These are phyloP conservation scores for Brachionus manjavacas DNA, from an alignment of 1,140 invertebrate species.

Conservation along the genomic window DNA sequence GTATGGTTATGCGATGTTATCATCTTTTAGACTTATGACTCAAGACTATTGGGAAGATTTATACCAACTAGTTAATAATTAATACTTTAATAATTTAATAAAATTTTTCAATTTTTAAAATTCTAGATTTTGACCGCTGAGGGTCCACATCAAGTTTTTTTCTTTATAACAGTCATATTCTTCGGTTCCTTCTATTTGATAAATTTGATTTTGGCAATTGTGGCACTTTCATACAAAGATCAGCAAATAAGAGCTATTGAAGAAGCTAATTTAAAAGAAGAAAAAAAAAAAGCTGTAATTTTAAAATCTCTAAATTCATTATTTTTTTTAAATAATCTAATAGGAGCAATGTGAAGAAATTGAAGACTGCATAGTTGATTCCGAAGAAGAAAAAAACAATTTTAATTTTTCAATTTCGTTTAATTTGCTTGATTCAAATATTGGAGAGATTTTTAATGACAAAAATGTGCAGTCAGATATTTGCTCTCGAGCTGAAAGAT, in stretches of 20 bases:
- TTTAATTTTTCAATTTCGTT: not conserved
- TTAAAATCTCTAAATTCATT: too few relatives aligned
- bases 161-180: constrained; percentile 97
- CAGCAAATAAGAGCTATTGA: constrained; percentile 56
- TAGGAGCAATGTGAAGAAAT: not conserved
- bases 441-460: not conserved
- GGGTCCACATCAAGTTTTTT: constrained; percentile 91
- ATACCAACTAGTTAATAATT: constrained; percentile 67
- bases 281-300: constrained; percentile 30
- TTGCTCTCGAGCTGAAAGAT: not conserved
- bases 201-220: constrained; percentile 97
- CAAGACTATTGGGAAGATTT: constrained; percentile 98
- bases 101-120: constrained; percentile 44
- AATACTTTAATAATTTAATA: not conserved
- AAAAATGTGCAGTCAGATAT: not conserved
- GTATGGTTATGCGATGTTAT: constrained; percentile 91
- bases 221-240: constrained; percentile 98
- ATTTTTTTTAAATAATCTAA: not conserved
- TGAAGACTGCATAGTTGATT: not conserved
- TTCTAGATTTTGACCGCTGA: constrained; percentile 77
- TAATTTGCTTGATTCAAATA: not conserved
- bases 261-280: constrained; percentile 30
- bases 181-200: constrained; percentile 96
- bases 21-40: constrained; percentile 93
- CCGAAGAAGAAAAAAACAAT: not conserved